These are phyloP conservation scores for Alcedo quadribrachys DNA, from an alignment of 2,797 vertebrate species.

Conservation along the genomic window DNA sequence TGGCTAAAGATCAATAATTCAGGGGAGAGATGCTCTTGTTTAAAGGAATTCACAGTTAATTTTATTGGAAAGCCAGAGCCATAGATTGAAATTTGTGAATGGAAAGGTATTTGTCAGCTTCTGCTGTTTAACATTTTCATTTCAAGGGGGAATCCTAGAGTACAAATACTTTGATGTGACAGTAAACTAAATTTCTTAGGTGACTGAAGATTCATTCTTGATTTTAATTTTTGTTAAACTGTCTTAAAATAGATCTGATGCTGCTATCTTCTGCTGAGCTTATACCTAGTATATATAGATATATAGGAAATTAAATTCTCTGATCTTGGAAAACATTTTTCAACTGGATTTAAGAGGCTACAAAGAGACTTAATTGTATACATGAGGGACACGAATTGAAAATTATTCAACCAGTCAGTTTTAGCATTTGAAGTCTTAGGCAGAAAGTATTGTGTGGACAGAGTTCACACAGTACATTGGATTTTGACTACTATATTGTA, in stretches of 20 bases:
- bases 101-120: constrained; percentile 11
- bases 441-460: not conserved
- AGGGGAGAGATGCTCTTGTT: constrained; percentile 31
- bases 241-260: not conserved
- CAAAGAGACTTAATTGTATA: not conserved
- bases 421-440: not conserved
- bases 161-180: constrained; percentile 2
- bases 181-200: not conserved
- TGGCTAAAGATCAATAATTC: constrained; percentile 53
- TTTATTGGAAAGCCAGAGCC: constrained; percentile 4
- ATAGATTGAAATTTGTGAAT: constrained; percentile 30
- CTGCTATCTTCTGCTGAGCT: not conserved
- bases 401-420: not conserved
- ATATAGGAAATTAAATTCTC: not conserved
- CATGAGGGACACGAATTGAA: not conserved
- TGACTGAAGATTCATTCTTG: not conserved
- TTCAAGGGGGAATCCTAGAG: constrained; percentile 16
- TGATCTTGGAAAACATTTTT: not conserved
- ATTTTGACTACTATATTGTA: not conserved
- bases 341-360: not conserved
- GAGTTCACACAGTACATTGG: not conserved
- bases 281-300: not conserved
- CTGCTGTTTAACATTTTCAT: not conserved
- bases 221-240: constrained; percentile 14
- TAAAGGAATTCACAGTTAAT: constrained; percentile 29